These are phyloP conservation scores for Deilephila porcellus DNA, from an alignment of 2,888 invertebrate species.

Conservation along the genomic window DNA sequence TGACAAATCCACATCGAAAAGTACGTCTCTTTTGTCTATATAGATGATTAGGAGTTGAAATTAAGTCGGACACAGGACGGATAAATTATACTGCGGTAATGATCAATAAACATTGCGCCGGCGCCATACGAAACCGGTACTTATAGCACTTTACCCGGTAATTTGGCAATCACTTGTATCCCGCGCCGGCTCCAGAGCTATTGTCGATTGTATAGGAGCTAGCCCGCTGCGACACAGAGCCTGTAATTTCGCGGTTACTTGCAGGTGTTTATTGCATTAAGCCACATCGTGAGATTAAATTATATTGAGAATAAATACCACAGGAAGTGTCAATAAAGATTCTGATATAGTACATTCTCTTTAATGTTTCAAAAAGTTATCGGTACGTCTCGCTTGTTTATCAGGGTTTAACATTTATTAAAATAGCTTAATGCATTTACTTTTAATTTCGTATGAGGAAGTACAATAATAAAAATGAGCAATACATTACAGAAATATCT, in stretches of 20 bases:
- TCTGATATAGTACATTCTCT: conserved; percentile 22
- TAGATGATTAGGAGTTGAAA: background rate
- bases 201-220: conserved; percentile 58
- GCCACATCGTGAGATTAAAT: conserved; percentile 54
- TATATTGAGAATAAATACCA: conserved; percentile 48
- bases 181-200: conserved; percentile 53
- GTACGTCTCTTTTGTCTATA: background rate
- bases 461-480: background rate
- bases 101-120: conserved; percentile 55
- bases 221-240: conserved; percentile 68
- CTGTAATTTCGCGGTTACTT: conserved; percentile 79
- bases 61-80: background rate
- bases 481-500: background rate
- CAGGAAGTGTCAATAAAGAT: conserved; percentile 52
- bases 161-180: conserved; percentile 74
- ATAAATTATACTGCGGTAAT: conserved; percentile 47
- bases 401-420: background rate
- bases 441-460: conserved; percentile 14
- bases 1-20: background rate
- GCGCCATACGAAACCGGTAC: conserved; percentile 59
- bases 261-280: conserved; percentile 72
- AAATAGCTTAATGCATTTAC: conserved; percentile 9
- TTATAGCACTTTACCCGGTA: conserved; percentile 79
- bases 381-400: background rate
- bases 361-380: background rate